Evolutionary conservation across 2,888 invertebrate species (phyloP).

Genomic region (Pecten maximus): DNA sequence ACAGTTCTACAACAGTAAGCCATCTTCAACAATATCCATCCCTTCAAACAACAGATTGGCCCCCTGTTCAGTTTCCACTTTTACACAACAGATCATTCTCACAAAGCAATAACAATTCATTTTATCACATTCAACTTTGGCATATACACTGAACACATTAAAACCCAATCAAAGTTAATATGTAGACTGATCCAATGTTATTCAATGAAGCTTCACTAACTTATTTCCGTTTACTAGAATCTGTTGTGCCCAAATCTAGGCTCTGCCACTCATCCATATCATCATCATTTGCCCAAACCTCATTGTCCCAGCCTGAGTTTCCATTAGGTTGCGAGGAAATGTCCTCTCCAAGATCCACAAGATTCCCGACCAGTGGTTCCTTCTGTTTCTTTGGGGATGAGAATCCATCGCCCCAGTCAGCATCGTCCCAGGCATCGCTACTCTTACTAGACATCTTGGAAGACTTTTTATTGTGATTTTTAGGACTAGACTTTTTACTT

Average conservation of each 20-base stretch:
- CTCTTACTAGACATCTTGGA: slow-evolving; percentile 51
- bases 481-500: slow-evolving; percentile 64
- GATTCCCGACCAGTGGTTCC: slow-evolving; percentile 76
- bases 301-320: slow-evolving; percentile 77
- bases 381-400: slow-evolving; percentile 68
- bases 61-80: background rate
- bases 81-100: background rate
- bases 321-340: slow-evolving; percentile 57
- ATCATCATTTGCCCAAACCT: slow-evolving; percentile 77
- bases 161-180: background rate
- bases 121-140: slow-evolving; percentile 33
- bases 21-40: slow-evolving; percentile 9
- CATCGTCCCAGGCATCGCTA: slow-evolving; percentile 72
- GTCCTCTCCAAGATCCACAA: slow-evolving; percentile 75
- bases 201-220: background rate
- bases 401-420: slow-evolving; percentile 70
- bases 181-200: background rate
- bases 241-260: slow-evolving; percentile 69
- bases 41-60: background rate
- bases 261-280: slow-evolving; percentile 79
- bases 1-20: background rate
- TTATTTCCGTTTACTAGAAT: slow-evolving; percentile 62
- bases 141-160: slow-evolving; percentile 29
- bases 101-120: slow-evolving; percentile 15
- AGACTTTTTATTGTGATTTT: slow-evolving; percentile 61